Percentiles rank a stretch among this genome's conserved stretches.
Conservation (phyloP, 2,888 invertebrate genomes). For the Leuctra nigra region DNA sequence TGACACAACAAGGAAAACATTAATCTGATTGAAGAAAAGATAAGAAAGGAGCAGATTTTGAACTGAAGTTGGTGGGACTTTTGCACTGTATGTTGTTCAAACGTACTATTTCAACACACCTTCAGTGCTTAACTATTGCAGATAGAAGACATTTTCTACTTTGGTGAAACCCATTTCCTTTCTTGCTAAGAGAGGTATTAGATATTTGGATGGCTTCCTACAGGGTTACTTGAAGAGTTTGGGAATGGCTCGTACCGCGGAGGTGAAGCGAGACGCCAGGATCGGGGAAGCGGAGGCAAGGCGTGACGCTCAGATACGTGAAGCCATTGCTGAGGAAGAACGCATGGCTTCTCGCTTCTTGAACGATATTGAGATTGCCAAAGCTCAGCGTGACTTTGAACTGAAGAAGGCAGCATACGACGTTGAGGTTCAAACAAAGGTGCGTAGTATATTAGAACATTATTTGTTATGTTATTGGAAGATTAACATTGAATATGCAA, state of each 20-base stretch:
- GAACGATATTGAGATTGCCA: conserved; percentile 96
- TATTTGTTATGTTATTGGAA: not conserved
- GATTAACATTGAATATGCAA: too few relatives aligned
- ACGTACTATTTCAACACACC: too few relatives aligned
- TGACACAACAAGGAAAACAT: too few relatives aligned
- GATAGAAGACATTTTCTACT: too few relatives aligned
- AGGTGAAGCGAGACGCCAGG: conserved; percentile 91
- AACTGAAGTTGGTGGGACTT: too few relatives aligned
- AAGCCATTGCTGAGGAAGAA: conserved; percentile 94
- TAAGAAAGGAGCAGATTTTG: too few relatives aligned
- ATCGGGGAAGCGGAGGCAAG: conserved; percentile 97
- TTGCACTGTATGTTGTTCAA: too few relatives aligned
- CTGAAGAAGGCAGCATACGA: conserved; percentile 96
- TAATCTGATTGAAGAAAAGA: too few relatives aligned
- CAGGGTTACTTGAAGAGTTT: conserved; percentile 90
- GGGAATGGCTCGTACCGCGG: conserved; percentile 91
- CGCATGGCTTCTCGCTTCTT: conserved; percentile 86
- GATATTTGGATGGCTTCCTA: too few relatives aligned
- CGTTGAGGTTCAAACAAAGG: conserved; percentile 92
- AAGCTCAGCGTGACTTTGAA: conserved; percentile 94
- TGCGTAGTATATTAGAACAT: conserved; percentile 37
- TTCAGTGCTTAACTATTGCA: too few relatives aligned
- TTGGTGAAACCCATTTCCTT: too few relatives aligned
- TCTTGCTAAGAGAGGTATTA: too few relatives aligned
- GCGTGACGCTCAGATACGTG: conserved; percentile 85